A percentile compares a stretch with the other conserved stretches of the same genome.
phyloP scores from a whole-genome alignment of 2,888 invertebrate species.

The Pegoplata infirma region DNA sequence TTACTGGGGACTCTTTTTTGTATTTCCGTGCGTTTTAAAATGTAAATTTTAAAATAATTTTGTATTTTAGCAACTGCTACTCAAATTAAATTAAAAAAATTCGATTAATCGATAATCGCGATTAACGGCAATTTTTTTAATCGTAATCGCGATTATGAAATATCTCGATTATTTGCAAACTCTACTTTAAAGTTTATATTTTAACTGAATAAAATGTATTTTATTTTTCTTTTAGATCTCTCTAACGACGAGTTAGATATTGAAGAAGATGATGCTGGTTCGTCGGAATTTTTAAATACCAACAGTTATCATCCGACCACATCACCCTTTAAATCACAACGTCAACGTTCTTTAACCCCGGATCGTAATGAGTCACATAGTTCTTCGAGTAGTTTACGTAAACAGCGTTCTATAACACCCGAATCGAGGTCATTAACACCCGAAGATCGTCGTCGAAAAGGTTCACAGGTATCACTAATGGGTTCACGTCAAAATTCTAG shows the following conservation, averaged over 20 bases:
- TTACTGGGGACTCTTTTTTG: too few species aligned
- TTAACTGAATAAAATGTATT: too few species aligned
- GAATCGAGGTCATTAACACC: conserved; percentile 77
- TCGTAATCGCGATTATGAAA: too few species aligned
- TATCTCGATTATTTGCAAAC: too few species aligned
- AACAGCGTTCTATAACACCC: conserved; percentile 77
- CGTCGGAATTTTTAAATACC: conserved; percentile 74
- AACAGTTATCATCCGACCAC: conserved; percentile 72
- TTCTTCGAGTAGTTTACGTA: conserved; percentile 75
- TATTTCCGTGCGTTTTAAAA: too few species aligned
- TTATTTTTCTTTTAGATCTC: conserved; percentile 78
- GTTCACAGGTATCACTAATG: conserved; percentile 72
- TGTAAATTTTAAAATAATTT: too few species aligned
- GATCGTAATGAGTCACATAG: conserved; percentile 77
- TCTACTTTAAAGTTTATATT: too few species aligned
- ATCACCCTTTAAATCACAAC: conserved; percentile 74
- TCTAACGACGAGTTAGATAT: conserved; percentile 81
- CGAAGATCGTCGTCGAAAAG: conserved; percentile 76
- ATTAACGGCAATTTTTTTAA: too few species aligned
- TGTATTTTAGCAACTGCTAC: too few species aligned
- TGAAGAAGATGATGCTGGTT: conserved; percentile 77
- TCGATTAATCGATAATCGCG: too few species aligned
- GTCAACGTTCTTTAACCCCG: conserved; percentile 77
- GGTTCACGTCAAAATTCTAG: conserved; percentile 76
- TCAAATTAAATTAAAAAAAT: too few species aligned